phyloP scores from a whole-genome alignment of 2,888 invertebrate species.

The Dyspetes luteomarginatus region DNA sequence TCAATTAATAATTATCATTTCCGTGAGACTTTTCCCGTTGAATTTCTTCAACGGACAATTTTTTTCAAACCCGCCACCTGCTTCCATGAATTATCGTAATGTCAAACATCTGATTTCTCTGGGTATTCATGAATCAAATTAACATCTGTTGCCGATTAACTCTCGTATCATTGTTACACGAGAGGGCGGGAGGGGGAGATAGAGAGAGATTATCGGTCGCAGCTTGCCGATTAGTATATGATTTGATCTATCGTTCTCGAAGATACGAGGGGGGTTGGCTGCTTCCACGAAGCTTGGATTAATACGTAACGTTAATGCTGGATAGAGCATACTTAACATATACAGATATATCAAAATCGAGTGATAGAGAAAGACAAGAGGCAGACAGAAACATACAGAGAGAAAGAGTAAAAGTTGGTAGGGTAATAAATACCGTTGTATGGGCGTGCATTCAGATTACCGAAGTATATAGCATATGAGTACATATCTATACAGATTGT shows the following conservation, averaged over 20 bases:
- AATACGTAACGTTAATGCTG: slow-evolving; percentile 69
- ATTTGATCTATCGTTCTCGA: slow-evolving; percentile 51
- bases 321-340: slow-evolving; percentile 28
- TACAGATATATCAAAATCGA: slow-evolving; percentile 16
- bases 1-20: background rate
- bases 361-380: slow-evolving; percentile 19
- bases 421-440: slow-evolving; percentile 71
- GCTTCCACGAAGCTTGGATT: slow-evolving; percentile 63
- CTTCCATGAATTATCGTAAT: slow-evolving; percentile 19
- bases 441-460: slow-evolving; percentile 68
- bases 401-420: slow-evolving; percentile 63
- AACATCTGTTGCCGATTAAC: slow-evolving; percentile 48
- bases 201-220: slow-evolving; percentile 36
- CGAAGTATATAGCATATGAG: slow-evolving; percentile 27
- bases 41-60: background rate
- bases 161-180: slow-evolving; percentile 44
- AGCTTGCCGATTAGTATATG: slow-evolving; percentile 40
- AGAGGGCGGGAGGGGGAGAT: too few relatives aligned
- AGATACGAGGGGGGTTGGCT: slow-evolving; percentile 19
- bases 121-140: slow-evolving; percentile 26
- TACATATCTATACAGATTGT: slow-evolving; percentile 19
- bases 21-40: background rate
- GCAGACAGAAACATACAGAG: slow-evolving; percentile 2
- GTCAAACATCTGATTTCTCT: slow-evolving; percentile 5
- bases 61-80: background rate